Evolutionary conservation across 1,140 invertebrate species (phyloP).

Genomic region (Anastrepha ludens): DNA sequence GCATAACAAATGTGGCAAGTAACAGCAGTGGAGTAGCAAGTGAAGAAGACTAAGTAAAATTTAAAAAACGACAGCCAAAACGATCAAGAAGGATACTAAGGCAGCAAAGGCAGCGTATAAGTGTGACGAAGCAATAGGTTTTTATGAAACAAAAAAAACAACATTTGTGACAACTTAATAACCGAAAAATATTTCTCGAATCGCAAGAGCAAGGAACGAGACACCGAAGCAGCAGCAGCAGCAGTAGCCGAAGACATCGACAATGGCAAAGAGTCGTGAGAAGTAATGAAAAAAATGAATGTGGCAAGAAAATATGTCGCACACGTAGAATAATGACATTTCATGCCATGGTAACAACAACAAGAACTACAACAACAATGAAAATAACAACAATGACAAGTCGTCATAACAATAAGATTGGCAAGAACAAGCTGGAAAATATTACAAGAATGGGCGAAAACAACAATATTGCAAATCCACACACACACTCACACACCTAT

Average conservation of each 20-base stretch:
- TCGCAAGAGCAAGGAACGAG: background rate
- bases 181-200: constrained; percentile 44
- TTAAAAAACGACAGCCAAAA: background rate
- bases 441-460: background rate
- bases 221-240: background rate
- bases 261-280: constrained; percentile 31
- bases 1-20: constrained; percentile 1
- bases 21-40: background rate
- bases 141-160: constrained; percentile 2
- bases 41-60: constrained; percentile 13
- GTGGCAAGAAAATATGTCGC: constrained; percentile 48
- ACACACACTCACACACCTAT: background rate
- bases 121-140: background rate
- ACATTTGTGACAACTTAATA: constrained; percentile 52
- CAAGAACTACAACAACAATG: background rate
- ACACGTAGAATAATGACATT: constrained; percentile 54
- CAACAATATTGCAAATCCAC: background rate
- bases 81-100: constrained; percentile 13
- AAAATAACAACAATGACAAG: constrained; percentile 22
- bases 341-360: background rate
- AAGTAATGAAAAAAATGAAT: constrained; percentile 27
- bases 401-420: constrained; percentile 38
- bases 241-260: background rate
- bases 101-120: background rate
- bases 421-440: constrained; percentile 31